Conservation (phyloP, 2,113 vertebrate genomes). For the Boleophthalmus pectinirostris region DNA sequence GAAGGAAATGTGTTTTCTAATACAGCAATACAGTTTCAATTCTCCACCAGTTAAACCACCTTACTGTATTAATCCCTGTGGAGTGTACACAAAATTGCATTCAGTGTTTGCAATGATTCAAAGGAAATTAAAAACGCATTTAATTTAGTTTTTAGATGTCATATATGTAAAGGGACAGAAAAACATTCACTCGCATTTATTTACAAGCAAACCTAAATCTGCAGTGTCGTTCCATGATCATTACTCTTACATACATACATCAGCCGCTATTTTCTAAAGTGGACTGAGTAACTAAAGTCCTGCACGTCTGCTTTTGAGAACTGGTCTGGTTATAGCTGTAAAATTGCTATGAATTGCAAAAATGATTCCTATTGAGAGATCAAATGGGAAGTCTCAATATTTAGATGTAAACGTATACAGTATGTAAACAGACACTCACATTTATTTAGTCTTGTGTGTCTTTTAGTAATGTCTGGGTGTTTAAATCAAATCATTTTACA, state of each 20-base stretch:
- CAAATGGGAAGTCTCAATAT: constrained; percentile 8
- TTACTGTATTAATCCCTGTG: no score
- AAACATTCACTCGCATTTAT: no score
- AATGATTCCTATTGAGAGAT: constrained; percentile 33
- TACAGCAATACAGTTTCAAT: no score
- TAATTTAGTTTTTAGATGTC: no score
- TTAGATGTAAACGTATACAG: no score
- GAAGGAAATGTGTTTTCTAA: background rate
- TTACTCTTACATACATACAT: constrained; percentile 18
- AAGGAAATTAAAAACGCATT: background rate
- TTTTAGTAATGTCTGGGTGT: no score
- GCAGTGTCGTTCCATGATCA: constrained; percentile 43
- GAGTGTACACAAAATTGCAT: no score
- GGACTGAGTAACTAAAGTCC: constrained; percentile 30
- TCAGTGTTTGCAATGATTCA: no score
- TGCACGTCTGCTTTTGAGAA: constrained; percentile 38
- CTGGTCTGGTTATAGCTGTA: constrained; percentile 24
- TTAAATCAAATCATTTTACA: background rate
- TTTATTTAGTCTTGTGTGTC: no score
- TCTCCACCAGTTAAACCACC: no score
- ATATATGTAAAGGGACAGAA: no score
- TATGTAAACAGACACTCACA: no score
- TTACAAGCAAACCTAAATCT: background rate
- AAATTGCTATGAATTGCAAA: constrained; percentile 44
- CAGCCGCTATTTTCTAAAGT: constrained; percentile 33